These are phyloP conservation scores for Heliconius eleuchia DNA, from an alignment of 1,140 invertebrate species.

Conservation along the genomic window DNA sequence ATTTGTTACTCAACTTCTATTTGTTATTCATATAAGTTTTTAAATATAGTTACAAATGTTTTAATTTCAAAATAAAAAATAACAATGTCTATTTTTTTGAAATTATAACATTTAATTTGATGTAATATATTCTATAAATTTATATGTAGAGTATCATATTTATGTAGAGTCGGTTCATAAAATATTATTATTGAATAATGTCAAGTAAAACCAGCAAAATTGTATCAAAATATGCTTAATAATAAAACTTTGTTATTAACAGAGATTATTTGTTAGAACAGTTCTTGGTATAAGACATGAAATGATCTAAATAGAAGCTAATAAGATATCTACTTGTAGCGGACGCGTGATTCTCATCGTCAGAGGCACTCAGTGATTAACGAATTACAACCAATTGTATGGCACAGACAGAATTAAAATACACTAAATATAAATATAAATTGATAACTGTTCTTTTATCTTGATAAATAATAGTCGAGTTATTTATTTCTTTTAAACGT, in stretches of 20 bases:
- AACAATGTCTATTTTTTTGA: no score
- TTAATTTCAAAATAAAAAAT: no score
- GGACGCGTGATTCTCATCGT: neutral
- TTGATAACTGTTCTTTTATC: no score
- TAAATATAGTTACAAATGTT: no score
- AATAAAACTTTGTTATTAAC: neutral
- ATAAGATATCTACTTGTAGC: neutral
- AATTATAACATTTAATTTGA: neutral
- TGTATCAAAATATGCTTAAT: neutral
- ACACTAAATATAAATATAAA: no score
- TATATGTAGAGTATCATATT: neutral
- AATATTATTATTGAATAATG: neutral
- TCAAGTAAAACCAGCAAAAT: neutral
- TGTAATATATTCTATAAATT: neutral
- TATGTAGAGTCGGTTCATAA: neutral
- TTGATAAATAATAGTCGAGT: no score
- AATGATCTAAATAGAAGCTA: neutral
- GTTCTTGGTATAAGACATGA: neutral
- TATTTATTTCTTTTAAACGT: no score
- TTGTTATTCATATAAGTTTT: no score
- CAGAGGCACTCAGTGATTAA: constrained; percentile 7
- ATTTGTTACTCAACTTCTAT: no score
- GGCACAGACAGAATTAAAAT: neutral
- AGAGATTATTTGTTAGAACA: neutral
- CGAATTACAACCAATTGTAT: constrained; percentile 2